phyloP scores from a whole-genome alignment of 2,888 invertebrate genomes.

The Julus scandinavius region DNA sequence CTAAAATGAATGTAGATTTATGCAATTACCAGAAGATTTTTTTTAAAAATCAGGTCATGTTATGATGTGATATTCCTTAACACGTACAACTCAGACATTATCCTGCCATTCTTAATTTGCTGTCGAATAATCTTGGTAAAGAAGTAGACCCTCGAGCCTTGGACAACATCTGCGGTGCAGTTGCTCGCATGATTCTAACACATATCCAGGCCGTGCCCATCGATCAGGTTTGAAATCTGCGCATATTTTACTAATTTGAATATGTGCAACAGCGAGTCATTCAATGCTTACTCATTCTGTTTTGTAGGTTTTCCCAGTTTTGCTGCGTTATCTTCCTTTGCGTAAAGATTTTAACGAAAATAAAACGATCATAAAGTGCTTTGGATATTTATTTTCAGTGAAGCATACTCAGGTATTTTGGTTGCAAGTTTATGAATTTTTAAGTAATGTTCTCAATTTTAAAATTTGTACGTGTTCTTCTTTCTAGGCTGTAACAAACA shows the following conservation, averaged over 20 bases:
- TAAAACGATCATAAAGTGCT: slow-evolving; percentile 75
- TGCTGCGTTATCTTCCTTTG: slow-evolving; percentile 77
- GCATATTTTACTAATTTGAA: background rate
- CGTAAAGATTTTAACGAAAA: slow-evolving; percentile 81
- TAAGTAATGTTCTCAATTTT: background rate
- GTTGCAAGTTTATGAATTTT: background rate
- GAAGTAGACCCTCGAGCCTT: slow-evolving; percentile 76
- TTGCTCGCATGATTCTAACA: slow-evolving; percentile 77
- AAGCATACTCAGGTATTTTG: slow-evolving; percentile 69
- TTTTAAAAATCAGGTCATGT: background rate
- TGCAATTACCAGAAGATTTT: no score
- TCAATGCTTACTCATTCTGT: slow-evolving; percentile 52
- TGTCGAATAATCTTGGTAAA: slow-evolving; percentile 74
- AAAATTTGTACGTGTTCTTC: background rate
- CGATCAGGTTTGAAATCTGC: slow-evolving; percentile 70
- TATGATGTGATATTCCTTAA: slow-evolving; percentile 61
- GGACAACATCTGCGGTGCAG: slow-evolving; percentile 82
- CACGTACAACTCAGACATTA: slow-evolving; percentile 68
- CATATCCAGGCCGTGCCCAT: slow-evolving; percentile 75
- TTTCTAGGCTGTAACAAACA: slow-evolving; percentile 52
- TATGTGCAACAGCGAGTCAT: background rate
- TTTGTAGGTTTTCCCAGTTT: slow-evolving; percentile 75
- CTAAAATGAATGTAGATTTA: background rate
- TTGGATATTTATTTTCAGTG: slow-evolving; percentile 73
- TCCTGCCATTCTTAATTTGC: slow-evolving; percentile 73